These are phyloP conservation scores for Drosophila jambulina DNA, from an alignment of 1,140 invertebrate genomes.

Conservation along the genomic window DNA sequence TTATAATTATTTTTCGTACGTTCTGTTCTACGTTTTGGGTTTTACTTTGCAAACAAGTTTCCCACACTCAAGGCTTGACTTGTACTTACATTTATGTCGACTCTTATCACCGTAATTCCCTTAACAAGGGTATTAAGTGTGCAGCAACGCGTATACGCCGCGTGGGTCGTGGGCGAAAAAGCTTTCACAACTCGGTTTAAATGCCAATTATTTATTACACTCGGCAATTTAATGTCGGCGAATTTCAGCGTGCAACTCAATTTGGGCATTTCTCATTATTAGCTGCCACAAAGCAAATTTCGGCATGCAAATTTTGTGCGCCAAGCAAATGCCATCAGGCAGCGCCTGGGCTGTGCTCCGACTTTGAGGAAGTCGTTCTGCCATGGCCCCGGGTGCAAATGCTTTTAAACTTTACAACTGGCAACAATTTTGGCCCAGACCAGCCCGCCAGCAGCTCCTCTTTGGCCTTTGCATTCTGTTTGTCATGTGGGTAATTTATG, in stretches of 20 bases:
- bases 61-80: not conserved
- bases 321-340: conserved; percentile 43
- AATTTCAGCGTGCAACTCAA: conserved; percentile 72
- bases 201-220: conserved; percentile 75
- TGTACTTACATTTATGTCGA: not conserved
- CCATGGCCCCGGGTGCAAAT: conserved; percentile 20
- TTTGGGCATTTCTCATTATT: conserved; percentile 72
- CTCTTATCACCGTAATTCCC: not conserved
- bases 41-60: not conserved
- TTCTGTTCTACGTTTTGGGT: not conserved
- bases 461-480: conserved; percentile 43
- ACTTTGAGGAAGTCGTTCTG: conserved; percentile 15
- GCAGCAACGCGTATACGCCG: conserved; percentile 31
- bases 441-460: conserved; percentile 7
- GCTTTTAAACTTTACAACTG: conserved; percentile 61
- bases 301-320: conserved; percentile 47
- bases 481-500: conserved; percentile 74
- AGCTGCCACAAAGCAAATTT: conserved; percentile 71
- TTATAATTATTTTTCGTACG: not conserved
- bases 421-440: conserved; percentile 33
- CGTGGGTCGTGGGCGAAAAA: conserved; percentile 36
- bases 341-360: conserved; percentile 1
- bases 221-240: conserved; percentile 62
- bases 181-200: conserved; percentile 67
- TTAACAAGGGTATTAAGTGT: conserved; percentile 31